phyloP scores from a whole-genome alignment of 2,888 invertebrate genomes.

The Eupithecia tripunctaria region DNA sequence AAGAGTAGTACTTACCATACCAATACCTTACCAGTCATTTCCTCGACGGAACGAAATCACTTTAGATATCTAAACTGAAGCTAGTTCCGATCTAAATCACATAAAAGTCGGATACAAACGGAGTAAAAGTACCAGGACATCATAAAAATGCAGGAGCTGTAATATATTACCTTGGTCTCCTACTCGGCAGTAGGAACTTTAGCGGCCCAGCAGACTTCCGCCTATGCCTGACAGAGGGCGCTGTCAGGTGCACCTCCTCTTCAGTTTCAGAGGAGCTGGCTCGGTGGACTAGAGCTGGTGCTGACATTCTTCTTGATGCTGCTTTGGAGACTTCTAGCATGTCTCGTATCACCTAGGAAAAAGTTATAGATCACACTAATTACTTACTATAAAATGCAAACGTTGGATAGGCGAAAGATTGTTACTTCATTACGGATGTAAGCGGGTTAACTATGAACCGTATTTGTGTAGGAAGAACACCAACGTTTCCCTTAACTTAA shows the following conservation, averaged over 20 bases:
- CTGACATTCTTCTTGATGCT: constrained; percentile 81
- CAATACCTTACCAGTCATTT: background rate
- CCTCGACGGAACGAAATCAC: background rate
- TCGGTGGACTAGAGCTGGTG: constrained; percentile 82
- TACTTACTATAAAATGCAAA: too few species aligned
- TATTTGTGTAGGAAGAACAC: too few species aligned
- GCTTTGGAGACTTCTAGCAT: constrained; percentile 74
- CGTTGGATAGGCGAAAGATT: too few species aligned
- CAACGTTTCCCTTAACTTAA: too few species aligned
- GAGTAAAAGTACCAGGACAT: background rate
- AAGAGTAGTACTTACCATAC: too few species aligned
- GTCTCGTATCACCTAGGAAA: constrained; percentile 60
- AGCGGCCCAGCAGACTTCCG: constrained; percentile 83
- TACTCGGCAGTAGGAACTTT: constrained; percentile 71
- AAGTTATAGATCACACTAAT: background rate
- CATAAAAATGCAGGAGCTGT: background rate
- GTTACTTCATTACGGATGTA: too few species aligned
- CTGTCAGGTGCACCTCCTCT: constrained; percentile 75
- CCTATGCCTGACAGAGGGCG: constrained; percentile 75
- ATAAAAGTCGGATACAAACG: background rate
- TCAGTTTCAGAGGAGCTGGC: constrained; percentile 77
- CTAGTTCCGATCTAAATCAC: background rate
- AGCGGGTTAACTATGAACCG: too few species aligned
- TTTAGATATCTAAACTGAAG: background rate
- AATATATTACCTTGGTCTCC: constrained; percentile 72